Conservation (phyloP, 2,113 vertebrate species). For the Dascyllus trimaculatus region DNA sequence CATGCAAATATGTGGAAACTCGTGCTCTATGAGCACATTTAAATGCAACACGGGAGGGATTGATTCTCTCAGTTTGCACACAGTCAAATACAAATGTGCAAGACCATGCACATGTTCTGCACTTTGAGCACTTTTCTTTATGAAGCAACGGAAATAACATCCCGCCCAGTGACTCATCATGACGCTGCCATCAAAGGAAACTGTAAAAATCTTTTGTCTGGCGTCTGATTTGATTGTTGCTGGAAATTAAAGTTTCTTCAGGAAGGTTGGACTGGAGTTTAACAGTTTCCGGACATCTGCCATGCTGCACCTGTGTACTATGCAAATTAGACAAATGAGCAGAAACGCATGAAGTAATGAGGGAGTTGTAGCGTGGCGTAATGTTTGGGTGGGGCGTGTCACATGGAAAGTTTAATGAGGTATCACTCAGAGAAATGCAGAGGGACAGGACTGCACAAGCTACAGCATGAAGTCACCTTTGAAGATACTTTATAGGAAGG, state of each 20-base stretch:
- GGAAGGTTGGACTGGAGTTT: background rate
- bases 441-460: background rate
- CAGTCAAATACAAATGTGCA: background rate
- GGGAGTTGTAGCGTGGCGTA: background rate
- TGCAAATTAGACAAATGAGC: constrained; percentile 24
- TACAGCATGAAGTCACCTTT: constrained; percentile 13
- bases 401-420: background rate
- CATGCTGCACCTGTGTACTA: background rate
- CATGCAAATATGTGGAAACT: background rate
- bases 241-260: constrained; percentile 11
- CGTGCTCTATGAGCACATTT: background rate
- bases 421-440: background rate
- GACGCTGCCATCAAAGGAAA: background rate
- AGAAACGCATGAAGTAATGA: background rate
- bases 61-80: background rate
- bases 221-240: background rate
- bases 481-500: background rate
- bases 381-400: constrained; percentile 1
- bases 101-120: background rate
- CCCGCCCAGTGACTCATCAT: constrained; percentile 48
- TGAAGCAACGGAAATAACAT: background rate
- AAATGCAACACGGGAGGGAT: no score
- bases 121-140: constrained; percentile 21
- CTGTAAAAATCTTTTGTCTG: constrained; percentile 12
- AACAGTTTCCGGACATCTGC: constrained; percentile 2